phyloP scores from a whole-genome alignment of 92 coral and sea anemone species.

The Porites divaricata region DNA sequence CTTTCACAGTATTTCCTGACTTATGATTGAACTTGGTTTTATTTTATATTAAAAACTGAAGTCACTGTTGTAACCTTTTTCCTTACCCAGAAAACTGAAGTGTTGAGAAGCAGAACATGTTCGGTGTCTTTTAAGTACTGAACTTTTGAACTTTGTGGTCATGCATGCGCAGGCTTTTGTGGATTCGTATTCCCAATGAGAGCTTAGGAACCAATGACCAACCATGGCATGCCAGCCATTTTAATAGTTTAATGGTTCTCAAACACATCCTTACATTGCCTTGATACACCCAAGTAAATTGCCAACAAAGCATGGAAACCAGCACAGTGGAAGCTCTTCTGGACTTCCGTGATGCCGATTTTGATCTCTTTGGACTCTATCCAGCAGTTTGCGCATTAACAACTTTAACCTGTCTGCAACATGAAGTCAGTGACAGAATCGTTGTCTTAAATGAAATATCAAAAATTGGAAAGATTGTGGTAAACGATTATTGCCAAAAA shows the following conservation, averaged over 20 bases:
- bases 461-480: conserved; percentile 69
- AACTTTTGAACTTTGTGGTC: conserved; percentile 55
- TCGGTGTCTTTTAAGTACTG: conserved; percentile 57
- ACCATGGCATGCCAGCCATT: conserved; percentile 77
- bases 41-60: no score
- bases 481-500: conserved; percentile 81
- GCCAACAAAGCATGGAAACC: conserved; percentile 43
- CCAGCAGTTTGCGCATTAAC: conserved; percentile 73
- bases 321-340: conserved; percentile 74
- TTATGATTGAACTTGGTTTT: no score
- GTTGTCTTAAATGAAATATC: conserved; percentile 73
- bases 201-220: conserved; percentile 49
- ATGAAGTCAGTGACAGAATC: conserved; percentile 78
- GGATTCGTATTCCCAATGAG: conserved; percentile 73
- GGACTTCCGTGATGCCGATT: conserved; percentile 68
- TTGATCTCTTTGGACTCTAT: conserved; percentile 64
- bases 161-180: conserved; percentile 69
- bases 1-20: no score
- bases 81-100: conserved; percentile 18
- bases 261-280: conserved; percentile 66
- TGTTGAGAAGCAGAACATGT: conserved; percentile 15
- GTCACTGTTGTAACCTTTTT: background rate
- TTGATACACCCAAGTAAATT: conserved; percentile 47
- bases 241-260: conserved; percentile 63
- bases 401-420: conserved; percentile 51